These are phyloP conservation scores for Hemitrygon akajei DNA, from an alignment of 2,797 vertebrate genomes.

Conservation along the genomic window DNA sequence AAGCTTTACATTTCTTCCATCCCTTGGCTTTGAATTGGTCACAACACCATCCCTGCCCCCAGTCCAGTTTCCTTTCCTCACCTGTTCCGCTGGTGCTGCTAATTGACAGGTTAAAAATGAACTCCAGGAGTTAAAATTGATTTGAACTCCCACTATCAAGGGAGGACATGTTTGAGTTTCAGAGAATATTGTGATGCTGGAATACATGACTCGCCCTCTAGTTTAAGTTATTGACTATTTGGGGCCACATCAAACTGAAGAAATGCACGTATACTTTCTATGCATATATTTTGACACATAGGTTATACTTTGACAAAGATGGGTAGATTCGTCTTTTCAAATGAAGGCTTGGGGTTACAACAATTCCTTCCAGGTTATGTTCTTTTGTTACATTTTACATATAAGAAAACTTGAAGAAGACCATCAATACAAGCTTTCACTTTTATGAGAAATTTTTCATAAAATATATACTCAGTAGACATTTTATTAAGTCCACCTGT, in stretches of 20 bases:
- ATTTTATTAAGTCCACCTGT: no score
- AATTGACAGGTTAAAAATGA: not conserved
- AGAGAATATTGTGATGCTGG: no score
- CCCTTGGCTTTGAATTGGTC: not conserved
- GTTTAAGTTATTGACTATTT: not conserved
- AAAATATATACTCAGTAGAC: no score
- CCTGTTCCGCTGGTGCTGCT: not conserved
- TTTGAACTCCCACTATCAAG: not conserved
- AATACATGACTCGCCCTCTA: no score
- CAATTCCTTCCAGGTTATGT: not conserved
- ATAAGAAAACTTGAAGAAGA: not conserved
- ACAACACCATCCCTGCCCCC: no score
- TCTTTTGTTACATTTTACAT: not conserved
- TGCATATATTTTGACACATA: no score
- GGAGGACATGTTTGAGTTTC: not conserved
- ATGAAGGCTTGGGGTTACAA: not conserved
- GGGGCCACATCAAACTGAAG: not conserved
- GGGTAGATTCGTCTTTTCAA: no score
- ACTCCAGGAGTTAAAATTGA: not conserved
- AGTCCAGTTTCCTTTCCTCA: not conserved
- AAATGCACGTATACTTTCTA: not conserved
- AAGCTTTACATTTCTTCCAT: not conserved
- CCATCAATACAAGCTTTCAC: no score
- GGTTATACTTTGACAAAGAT: no score
- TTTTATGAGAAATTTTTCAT: no score